Percentiles rank a stretch among this genome's conserved stretches.
phyloP scores from a whole-genome alignment of 2,797 vertebrate species.

The Leucoraja ocellata region DNA sequence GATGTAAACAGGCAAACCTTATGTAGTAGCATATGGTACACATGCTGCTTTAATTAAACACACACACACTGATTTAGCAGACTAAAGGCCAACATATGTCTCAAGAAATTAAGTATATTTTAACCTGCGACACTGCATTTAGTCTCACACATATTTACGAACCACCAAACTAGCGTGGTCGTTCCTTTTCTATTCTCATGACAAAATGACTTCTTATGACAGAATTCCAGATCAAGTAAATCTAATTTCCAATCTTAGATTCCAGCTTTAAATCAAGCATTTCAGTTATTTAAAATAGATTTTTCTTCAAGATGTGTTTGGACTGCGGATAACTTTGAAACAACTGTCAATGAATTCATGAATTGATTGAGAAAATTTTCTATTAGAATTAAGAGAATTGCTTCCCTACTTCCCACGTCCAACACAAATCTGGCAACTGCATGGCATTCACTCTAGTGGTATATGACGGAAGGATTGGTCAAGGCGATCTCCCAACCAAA shows the following conservation, averaged over 20 bases:
- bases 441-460: neutral
- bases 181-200: constrained; percentile 1
- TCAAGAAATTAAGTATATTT: constrained; percentile 21
- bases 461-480: neutral
- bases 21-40: constrained; percentile 7
- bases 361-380: neutral
- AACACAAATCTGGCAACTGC: neutral
- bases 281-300: neutral
- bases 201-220: neutral
- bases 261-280: too few species aligned
- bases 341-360: neutral
- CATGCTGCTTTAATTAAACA: constrained; percentile 30
- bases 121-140: constrained; percentile 12
- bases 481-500: neutral
- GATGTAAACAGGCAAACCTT: constrained; percentile 22
- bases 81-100: neutral
- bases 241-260: constrained; percentile 9
- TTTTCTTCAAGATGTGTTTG: constrained; percentile 18
- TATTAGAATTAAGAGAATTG: neutral
- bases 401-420: neutral
- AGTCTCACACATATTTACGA: constrained; percentile 2
- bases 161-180: neutral
- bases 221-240: constrained; percentile 18
- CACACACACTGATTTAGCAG: neutral
- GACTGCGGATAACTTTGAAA: neutral